A percentile compares a stretch with the other conserved stretches of the same genome.
phyloP scores from a whole-genome alignment of 2,113 vertebrate species.

The Phaethon lepturus region DNA sequence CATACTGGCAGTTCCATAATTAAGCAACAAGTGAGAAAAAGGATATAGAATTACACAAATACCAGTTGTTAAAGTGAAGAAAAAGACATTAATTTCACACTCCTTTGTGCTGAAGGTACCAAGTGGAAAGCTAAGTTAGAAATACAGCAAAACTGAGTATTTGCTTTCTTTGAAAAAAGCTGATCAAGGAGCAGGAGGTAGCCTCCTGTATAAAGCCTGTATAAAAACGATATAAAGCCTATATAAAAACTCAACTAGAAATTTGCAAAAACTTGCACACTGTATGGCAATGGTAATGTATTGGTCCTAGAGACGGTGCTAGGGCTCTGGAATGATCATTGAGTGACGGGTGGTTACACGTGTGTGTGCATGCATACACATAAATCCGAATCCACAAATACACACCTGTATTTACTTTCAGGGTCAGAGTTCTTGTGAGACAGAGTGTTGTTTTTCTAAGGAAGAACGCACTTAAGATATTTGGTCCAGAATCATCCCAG shows the following conservation, averaged over 20 bases:
- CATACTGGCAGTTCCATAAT: not conserved
- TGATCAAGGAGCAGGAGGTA: not conserved
- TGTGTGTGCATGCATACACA: fast-evolving
- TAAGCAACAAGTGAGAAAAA: not conserved
- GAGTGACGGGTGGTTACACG: not conserved
- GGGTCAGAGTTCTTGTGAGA: not conserved
- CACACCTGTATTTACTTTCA: fast-evolving
- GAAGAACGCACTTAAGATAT: not conserved
- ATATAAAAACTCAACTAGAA: not conserved
- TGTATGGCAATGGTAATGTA: fast-evolving
- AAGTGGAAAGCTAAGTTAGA: not conserved
- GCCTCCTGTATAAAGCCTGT: not conserved
- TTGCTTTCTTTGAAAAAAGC: not conserved
- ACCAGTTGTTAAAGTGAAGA: not conserved
- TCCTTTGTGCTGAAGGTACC: not conserved
- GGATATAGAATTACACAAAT: not conserved
- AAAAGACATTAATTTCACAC: not conserved
- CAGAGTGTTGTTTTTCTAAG: not conserved
- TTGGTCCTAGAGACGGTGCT: not conserved
- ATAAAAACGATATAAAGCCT: not conserved
- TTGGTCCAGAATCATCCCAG: not conserved
- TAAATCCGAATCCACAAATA: not conserved
- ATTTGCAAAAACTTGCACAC: not conserved
- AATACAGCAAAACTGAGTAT: not conserved
- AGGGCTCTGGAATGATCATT: not conserved